Base-by-base conservation (phyloP, 1,140 invertebrate species). In the Bursaphelenchus mucronatus region DNA sequence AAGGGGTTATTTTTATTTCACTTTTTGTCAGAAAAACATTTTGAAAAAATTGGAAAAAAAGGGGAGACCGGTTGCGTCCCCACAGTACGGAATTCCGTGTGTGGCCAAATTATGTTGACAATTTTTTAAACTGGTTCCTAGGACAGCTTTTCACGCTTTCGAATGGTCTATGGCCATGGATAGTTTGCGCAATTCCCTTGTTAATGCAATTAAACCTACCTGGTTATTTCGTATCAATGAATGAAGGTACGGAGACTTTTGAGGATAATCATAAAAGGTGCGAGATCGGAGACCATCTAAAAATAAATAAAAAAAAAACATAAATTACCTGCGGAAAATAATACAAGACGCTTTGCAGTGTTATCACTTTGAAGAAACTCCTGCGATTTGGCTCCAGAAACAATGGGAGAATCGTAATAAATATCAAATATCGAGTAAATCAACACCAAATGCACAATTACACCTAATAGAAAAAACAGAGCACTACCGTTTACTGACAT, bases 361-460 rank as follows among this genome's bases (percentile, higher is more conserved):
- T 65, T 52, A 21, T 49, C 19, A 10, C 46, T 45, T 47, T 43
- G 40, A 11, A 51, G 65, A 50, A 79, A 69, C 19, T 10, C 30
- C 55, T 78, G 70, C 19, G 66, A 54, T 40, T 44, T 53, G 7
- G 75, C 62, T 50, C 64, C 64, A 44, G 66, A 53, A 3, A 79
- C 71, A 15, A 79, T 53, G 4, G 77, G 77, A 8, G 79, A 81
- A 9, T 70, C 66, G 44, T 72, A 79, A 46, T 79, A 79, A 44
- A 79, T 73, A 63, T 81, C 77, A 58, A 79, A 81, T n/a, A 77
- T 73, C 21, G 76, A 69, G 59, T 79, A 78, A 30, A 79, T 44
- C n/a, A 79, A 63, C 19, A 79, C 49, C 11, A 81, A 54, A 63
- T 79, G 77, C 5, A 81, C 71, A 30, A 62, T 17, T 30, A 80